phyloP scores from a whole-genome alignment of 2,113 vertebrate species.

The Nothocercus julius region DNA sequence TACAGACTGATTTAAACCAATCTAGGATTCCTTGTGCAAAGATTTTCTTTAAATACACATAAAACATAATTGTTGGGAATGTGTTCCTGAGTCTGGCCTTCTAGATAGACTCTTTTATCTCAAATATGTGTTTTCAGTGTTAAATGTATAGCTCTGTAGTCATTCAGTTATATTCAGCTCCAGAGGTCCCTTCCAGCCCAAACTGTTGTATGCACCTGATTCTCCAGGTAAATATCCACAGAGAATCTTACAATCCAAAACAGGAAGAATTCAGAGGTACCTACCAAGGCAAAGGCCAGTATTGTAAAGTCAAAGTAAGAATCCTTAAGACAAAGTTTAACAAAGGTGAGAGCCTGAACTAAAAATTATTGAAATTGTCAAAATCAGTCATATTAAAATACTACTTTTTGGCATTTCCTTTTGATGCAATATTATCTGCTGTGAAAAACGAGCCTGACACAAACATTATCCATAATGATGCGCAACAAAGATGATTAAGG shows the following conservation, averaged over 20 bases:
- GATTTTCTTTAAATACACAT: not conserved
- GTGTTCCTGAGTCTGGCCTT: not conserved
- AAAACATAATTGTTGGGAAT: not conserved
- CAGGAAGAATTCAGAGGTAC: not conserved
- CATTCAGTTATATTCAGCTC: not conserved
- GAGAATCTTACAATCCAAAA: not conserved
- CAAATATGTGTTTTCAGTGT: rapidly evolving
- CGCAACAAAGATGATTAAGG: too few species aligned
- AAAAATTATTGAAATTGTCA: too few species aligned
- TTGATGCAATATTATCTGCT: too few species aligned
- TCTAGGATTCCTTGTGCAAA: not conserved
- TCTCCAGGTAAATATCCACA: too few species aligned
- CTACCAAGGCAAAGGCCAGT: not conserved
- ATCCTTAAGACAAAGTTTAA: too few species aligned
- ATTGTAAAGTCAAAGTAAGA: not conserved
- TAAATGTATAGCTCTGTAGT: rapidly evolving
- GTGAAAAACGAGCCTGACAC: too few species aligned
- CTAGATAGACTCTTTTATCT: not conserved
- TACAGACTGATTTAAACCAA: not conserved
- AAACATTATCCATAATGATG: too few species aligned
- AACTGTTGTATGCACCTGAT: too few species aligned
- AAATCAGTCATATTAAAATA: too few species aligned
- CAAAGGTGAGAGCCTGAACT: too few species aligned
- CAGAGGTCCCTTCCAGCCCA: too few species aligned
- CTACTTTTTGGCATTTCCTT: too few species aligned